Conservation (phyloP, 1,140 invertebrate genomes). For the Varroa destructor region DNA sequence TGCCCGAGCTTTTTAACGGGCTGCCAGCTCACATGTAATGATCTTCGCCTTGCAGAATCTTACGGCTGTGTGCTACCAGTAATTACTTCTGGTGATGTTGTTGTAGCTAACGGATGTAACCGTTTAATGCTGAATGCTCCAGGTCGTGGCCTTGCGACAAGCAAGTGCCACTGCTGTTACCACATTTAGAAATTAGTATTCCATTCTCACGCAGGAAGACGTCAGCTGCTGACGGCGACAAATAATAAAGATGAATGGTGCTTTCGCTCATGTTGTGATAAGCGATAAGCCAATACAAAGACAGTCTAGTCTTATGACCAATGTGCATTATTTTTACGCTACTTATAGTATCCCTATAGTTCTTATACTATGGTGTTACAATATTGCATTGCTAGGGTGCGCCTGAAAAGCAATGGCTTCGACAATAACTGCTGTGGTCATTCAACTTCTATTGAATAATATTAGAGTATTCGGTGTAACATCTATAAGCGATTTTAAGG, state of each 20-base stretch:
- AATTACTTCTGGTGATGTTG: neutral
- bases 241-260: neutral
- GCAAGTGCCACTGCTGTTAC: neutral
- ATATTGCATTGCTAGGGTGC: neutral
- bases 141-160: neutral
- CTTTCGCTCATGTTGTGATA: neutral
- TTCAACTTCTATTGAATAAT: neutral
- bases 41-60: no score
- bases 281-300: neutral
- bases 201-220: neutral
- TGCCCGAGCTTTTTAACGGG: no score
- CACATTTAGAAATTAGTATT: neutral
- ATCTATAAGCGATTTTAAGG: no score
- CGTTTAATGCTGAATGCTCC: neutral
- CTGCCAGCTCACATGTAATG: no score
- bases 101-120: neutral
- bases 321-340: no score
- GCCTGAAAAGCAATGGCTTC: neutral
- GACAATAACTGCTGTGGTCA: neutral
- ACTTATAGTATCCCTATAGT: neutral
- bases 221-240: neutral
- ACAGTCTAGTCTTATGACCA: neutral
- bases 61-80: no score
- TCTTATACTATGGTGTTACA: neutral
- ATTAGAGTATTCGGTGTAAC: neutral